Base-by-base conservation (phyloP, 2,888 invertebrate species). In the Caenorhabditis parvicauda region DNA sequence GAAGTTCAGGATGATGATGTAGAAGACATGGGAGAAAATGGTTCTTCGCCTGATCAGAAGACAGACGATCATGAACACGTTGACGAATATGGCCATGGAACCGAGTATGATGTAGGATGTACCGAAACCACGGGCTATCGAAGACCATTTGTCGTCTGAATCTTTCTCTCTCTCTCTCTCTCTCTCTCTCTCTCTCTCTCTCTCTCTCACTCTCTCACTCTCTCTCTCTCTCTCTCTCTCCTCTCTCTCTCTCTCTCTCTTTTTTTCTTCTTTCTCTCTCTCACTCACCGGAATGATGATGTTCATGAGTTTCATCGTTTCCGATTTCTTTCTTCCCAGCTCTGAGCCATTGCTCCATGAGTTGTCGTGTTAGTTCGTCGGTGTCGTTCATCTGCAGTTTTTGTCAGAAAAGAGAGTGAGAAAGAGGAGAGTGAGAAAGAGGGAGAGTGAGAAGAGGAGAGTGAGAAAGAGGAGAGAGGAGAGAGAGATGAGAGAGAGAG, bases 1-100 rank as follows among this genome's bases (percentile, higher is more conserved):
- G 45, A 75, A 75, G 54, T 75, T 74, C 29, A 70, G 58, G 28
- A 75, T 67, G 49, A 75, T 66, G 3, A 73, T 52, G 53, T 75
- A 75, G 64, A 74, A 75, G 27, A 67, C 71, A 52, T 74, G 73
- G 2, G 58, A 57, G 9, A 63, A 66, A 5, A 56, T 55, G 27
- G 52, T 59, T n/a, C 65, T 25, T 51, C 63, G 55, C 29, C 61
- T 54, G 12, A 61, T 22, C 12, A 61, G 46, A n/a, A 66, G 50
- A 41, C 59, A 59, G 14, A 37, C 50, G 35, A 66, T 60, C 9
- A 69, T 59, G 28, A 63, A 52, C 2, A 59, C 56, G 50, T 69
- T 69, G 38, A 69, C 54, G 37, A 69, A 32, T 24, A 69, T 64
- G 6, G 68, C 60, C 6, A 65, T 46, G 5, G 56, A 42, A 27